phyloP scores from a whole-genome alignment of 1,140 invertebrate genomes.

The Penaeus japonicus region DNA sequence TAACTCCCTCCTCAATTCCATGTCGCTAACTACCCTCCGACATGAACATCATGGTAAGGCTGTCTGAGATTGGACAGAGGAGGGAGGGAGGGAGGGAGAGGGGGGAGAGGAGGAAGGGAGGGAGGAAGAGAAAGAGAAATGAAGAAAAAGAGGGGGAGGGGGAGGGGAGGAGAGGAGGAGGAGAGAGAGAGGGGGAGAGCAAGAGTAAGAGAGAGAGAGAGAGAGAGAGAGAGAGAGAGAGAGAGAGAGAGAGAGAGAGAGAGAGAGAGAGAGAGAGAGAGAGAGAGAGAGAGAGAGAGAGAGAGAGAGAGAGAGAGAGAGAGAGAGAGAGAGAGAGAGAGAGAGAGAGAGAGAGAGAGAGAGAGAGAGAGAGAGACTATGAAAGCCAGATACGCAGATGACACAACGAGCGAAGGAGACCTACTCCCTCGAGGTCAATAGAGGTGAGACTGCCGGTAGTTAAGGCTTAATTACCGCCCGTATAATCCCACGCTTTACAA shows the following conservation, averaged over 20 bases:
- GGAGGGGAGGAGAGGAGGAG: background rate
- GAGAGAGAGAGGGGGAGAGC: background rate
- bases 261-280: background rate
- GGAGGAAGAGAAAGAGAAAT: no score
- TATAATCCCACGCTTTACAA: no score
- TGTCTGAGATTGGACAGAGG: background rate
- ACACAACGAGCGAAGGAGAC: background rate
- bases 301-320: background rate
- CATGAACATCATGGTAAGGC: no score
- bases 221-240: background rate
- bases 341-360: conserved; percentile 7
- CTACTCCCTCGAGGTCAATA: no score
- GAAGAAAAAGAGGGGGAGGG: background rate
- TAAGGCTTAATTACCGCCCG: no score
- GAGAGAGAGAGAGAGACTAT: background rate
- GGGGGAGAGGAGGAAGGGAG: background rate
- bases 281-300: background rate
- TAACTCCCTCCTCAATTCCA: no score
- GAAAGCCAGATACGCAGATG: background rate
- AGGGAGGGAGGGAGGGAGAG: background rate
- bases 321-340: background rate
- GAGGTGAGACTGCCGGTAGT: no score
- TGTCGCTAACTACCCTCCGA: no score
- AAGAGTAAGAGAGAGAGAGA: background rate
- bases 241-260: background rate